Percentiles rank a stretch among this genome's conserved stretches.
These are phyloP conservation scores for Erythrolamprus reginae DNA, from an alignment of 2,113 vertebrate genomes.

Conservation along the genomic window DNA sequence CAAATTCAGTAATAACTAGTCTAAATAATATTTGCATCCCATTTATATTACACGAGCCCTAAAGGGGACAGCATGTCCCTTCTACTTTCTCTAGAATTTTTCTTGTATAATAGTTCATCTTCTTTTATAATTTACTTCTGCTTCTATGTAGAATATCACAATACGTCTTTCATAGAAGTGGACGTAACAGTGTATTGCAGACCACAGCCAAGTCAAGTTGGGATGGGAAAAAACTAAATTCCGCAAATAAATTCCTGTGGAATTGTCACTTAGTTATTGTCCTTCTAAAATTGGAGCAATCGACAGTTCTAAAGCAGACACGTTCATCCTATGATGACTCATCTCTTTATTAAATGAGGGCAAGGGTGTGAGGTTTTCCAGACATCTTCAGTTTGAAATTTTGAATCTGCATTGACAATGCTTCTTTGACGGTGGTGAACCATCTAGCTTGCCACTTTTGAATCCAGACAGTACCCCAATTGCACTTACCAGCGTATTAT, in stretches of 20 bases:
- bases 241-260: conserved; percentile 11
- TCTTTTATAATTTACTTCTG: background rate
- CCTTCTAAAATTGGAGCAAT: background rate
- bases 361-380: conserved; percentile 9
- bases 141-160: background rate
- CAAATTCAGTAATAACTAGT: background rate
- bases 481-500: background rate
- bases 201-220: background rate
- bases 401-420: conserved; percentile 14
- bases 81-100: background rate
- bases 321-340: background rate
- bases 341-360: background rate
- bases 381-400: conserved; percentile 36
- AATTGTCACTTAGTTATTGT: conserved; percentile 10
- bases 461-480: rapidly evolving
- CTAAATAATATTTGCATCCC: background rate
- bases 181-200: background rate
- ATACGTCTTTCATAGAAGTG: background rate
- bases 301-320: conserved; percentile 18
- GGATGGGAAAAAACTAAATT: background rate
- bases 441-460: background rate
- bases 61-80: background rate
- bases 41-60: background rate
- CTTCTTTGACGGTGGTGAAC: background rate
- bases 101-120: background rate